Evolutionary conservation across 2,888 invertebrate species (phyloP).

Genomic region (Osedax frankpressi): DNA sequence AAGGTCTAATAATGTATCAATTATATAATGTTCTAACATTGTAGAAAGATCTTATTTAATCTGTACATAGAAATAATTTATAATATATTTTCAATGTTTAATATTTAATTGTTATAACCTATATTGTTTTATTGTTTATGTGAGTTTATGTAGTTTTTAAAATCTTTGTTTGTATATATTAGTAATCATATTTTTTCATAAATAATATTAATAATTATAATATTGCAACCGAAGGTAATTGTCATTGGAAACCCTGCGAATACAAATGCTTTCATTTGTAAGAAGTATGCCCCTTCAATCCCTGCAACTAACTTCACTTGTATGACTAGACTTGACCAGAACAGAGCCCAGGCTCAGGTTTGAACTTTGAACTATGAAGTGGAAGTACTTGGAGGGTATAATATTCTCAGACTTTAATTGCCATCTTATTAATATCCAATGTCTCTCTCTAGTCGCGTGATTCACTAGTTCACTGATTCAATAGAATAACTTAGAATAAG

Average conservation of each 20-base stretch:
- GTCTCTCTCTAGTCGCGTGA: no score
- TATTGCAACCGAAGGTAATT: constrained; percentile 50
- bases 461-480: no score
- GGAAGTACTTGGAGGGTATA: no score
- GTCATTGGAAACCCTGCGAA: constrained; percentile 99
- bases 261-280: constrained; percentile 89
- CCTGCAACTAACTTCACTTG: constrained; percentile 90
- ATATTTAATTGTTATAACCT: no score
- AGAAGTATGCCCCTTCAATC: constrained; percentile 79
- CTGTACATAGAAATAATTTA: no score
- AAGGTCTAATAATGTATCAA: constrained; percentile 50
- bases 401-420: no score
- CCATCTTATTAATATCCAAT: no score
- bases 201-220: not conserved
- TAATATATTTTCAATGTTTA: no score
- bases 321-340: constrained; percentile 95
- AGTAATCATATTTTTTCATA: no score
- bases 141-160: not conserved
- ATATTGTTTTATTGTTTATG: no score
- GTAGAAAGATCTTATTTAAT: not conserved
- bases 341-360: constrained; percentile 78
- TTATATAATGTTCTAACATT: not conserved
- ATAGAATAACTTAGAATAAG: no score
- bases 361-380: no score
- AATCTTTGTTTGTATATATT: not conserved